Percentiles rank a stretch among this genome's conserved stretches.
Evolutionary conservation across 2,797 vertebrate species (phyloP).

Genomic region (Distichodus sexfasciatus): DNA sequence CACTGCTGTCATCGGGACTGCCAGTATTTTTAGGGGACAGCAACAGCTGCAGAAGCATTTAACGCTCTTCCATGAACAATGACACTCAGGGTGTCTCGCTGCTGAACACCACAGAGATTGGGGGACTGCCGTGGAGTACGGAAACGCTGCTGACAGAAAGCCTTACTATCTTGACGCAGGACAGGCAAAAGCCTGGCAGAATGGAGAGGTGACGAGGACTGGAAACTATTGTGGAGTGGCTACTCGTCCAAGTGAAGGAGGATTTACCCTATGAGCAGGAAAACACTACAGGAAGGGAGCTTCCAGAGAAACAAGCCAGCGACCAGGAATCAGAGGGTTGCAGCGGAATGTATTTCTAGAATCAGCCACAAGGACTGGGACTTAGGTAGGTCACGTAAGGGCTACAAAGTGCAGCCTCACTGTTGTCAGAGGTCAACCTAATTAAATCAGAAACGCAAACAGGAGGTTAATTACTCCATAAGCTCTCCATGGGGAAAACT

Average conservation of each 20-base stretch:
- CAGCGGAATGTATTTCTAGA: slow-evolving; percentile 71
- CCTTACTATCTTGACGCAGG: neutral
- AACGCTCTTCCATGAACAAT: slow-evolving; percentile 79
- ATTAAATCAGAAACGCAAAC: slow-evolving; percentile 76
- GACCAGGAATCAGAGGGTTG: slow-evolving; percentile 37
- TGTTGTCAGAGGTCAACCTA: slow-evolving; percentile 75
- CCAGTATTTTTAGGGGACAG: slow-evolving; percentile 82
- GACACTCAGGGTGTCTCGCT: slow-evolving; percentile 72
- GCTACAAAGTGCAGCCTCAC: slow-evolving; percentile 62
- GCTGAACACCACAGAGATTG: slow-evolving; percentile 64
- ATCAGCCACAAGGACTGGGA: slow-evolving; percentile 69
- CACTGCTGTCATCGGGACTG: slow-evolving; percentile 79
- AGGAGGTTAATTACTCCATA: slow-evolving; percentile 69
- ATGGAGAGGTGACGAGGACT: slow-evolving; percentile 51
- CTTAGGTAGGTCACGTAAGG: slow-evolving; percentile 75
- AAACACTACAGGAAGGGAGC: slow-evolving; percentile 59
- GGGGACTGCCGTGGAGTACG: slow-evolving; percentile 54
- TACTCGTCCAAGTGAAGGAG: slow-evolving; percentile 36
- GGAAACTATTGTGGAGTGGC: slow-evolving; percentile 47
- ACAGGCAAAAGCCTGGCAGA: slow-evolving; percentile 34
- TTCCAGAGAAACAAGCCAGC: slow-evolving; percentile 51
- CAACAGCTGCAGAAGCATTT: slow-evolving; percentile 85
- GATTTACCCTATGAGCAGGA: slow-evolving; percentile 55
- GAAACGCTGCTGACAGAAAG: slow-evolving; percentile 18
- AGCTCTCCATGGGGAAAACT: slow-evolving; percentile 63